phyloP scores from a whole-genome alignment of 2,797 vertebrate species.

The Acanthopagrus latus region DNA sequence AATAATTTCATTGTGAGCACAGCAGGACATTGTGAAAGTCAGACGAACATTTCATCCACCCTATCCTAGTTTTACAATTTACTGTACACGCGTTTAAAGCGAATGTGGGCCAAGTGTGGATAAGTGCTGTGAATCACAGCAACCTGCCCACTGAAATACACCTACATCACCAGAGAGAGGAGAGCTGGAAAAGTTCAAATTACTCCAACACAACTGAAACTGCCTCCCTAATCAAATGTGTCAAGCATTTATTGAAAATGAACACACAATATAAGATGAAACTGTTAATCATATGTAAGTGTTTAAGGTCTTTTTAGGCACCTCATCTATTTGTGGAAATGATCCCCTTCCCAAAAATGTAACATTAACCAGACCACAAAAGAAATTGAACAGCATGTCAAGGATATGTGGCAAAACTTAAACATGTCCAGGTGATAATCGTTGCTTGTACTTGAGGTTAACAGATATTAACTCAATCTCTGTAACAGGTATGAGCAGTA shows the following conservation, averaged over 20 bases:
- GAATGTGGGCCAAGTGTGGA: not conserved
- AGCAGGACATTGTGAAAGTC: not conserved
- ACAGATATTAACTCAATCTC: not conserved
- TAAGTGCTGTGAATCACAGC: slow-evolving; percentile 34
- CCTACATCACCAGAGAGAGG: slow-evolving; percentile 22
- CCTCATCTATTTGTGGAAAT: not conserved
- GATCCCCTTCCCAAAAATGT: not conserved
- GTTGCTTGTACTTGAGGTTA: no score
- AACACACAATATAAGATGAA: not conserved
- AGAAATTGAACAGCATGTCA: not conserved
- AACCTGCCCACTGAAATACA: slow-evolving; percentile 35
- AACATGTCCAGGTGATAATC: not conserved
- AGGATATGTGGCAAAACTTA: not conserved
- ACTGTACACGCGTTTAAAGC: not conserved
- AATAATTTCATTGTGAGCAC: not conserved
- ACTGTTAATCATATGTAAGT: fast-evolving
- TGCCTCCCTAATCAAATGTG: not conserved
- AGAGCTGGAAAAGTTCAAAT: slow-evolving; percentile 9
- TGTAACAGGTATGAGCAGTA: not conserved
- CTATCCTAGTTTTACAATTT: not conserved
- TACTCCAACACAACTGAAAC: not conserved
- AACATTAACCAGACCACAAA: slow-evolving; percentile 16
- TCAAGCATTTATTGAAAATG: not conserved
- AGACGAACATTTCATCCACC: not conserved
- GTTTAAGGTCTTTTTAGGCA: not conserved